Conservation (phyloP, 2,797 vertebrate species). For the Enoplosus armatus region DNA sequence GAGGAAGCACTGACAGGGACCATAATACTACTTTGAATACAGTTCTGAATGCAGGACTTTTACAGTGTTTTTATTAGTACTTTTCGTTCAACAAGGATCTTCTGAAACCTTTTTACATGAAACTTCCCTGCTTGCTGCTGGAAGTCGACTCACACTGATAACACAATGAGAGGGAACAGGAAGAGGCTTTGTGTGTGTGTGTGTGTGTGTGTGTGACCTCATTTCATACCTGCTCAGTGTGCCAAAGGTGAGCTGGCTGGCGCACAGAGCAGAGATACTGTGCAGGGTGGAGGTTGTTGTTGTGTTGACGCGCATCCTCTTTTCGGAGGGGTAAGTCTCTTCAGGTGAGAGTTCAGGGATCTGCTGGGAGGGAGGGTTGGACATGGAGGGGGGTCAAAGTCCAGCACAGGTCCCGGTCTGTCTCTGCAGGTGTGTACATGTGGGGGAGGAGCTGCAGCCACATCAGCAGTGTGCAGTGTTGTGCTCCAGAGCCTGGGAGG, state of each 20-base stretch:
- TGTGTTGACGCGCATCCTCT: slow-evolving; percentile 15
- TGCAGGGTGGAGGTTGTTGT: slow-evolving; percentile 19
- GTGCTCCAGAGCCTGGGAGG: not conserved
- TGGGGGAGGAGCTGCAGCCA: not conserved
- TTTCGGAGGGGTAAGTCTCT: slow-evolving; percentile 3
- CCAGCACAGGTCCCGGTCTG: not conserved
- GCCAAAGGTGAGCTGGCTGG: slow-evolving; percentile 37
- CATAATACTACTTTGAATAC: too few species aligned
- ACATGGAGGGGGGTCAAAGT: not conserved
- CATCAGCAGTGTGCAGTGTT: not conserved
- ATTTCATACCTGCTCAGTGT: slow-evolving; percentile 53
- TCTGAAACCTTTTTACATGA: not conserved
- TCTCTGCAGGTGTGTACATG: slow-evolving; percentile 4
- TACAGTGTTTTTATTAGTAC: too few species aligned
- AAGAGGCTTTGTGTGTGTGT: slow-evolving; percentile 15
- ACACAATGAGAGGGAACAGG: slow-evolving; percentile 30
- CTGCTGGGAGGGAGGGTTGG: not conserved
- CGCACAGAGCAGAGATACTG: not conserved
- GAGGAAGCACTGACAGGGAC: too few species aligned
- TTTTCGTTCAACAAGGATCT: too few species aligned
- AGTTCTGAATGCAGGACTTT: too few species aligned
- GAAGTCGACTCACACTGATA: slow-evolving; percentile 7
- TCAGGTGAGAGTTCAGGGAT: slow-evolving; percentile 17
- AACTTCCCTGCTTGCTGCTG: not conserved
- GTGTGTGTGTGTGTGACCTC: slow-evolving; percentile 37